These are phyloP conservation scores for Lordiphosa collinella DNA, from an alignment of 1,140 invertebrate genomes.

Conservation along the genomic window DNA sequence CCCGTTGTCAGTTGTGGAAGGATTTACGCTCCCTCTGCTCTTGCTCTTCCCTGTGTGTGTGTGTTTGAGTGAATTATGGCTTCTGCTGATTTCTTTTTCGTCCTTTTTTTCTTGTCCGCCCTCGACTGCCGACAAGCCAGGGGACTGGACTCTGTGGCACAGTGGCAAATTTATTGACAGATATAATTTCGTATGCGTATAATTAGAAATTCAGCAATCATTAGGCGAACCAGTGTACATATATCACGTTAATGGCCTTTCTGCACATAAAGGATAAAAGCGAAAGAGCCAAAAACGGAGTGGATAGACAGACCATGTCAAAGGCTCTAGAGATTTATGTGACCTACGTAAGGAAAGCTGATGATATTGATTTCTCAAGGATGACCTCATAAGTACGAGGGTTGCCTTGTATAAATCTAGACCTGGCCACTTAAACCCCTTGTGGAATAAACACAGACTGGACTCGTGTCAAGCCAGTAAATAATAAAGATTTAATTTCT, in stretches of 20 bases:
- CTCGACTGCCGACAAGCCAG: neutral
- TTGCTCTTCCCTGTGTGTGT: slow-evolving; percentile 21
- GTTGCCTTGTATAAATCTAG: neutral
- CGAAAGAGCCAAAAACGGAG: slow-evolving; percentile 27
- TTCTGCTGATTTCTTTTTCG: slow-evolving; percentile 68
- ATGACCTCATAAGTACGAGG: slow-evolving; percentile 2
- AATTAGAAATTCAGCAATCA: slow-evolving; percentile 79
- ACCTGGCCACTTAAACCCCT: no score
- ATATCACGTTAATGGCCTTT: slow-evolving; percentile 76
- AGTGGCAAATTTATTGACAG: slow-evolving; percentile 79
- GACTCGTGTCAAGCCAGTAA: no score
- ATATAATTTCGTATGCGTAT: slow-evolving; percentile 78
- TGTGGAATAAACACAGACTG: no score
- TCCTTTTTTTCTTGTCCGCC: slow-evolving; percentile 43
- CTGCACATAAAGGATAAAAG: slow-evolving; percentile 25
- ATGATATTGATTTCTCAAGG: slow-evolving; percentile 18
- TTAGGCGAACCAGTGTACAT: slow-evolving; percentile 57
- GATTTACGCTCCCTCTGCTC: slow-evolving; percentile 59
- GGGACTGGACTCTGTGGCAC: slow-evolving; percentile 14
- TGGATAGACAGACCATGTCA: slow-evolving; percentile 30
- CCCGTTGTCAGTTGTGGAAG: slow-evolving; percentile 70
- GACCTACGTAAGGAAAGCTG: neutral
- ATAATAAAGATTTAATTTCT: no score
- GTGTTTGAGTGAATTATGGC: slow-evolving; percentile 72
- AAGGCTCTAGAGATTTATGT: slow-evolving; percentile 13